Evolutionary conservation across 2,797 vertebrate species (phyloP).

Genomic region (Alca torda): DNA sequence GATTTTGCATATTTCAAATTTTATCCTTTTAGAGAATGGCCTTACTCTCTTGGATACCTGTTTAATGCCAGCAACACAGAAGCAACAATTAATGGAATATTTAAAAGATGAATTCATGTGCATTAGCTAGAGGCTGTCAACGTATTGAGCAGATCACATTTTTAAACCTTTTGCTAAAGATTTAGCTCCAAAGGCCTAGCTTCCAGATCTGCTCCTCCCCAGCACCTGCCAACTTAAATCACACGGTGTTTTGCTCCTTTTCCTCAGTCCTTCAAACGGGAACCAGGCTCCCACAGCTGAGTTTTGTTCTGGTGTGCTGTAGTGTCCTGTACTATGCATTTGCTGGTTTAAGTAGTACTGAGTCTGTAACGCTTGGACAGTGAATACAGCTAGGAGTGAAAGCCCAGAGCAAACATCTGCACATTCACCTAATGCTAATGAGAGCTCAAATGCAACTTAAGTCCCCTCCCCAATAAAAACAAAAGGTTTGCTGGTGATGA

Average conservation of each 20-base stretch:
- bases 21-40: not conserved
- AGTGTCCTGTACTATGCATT: not conserved
- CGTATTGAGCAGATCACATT: not conserved
- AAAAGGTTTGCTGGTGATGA: conserved; percentile 81
- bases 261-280: conserved; percentile 7
- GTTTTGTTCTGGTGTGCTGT: not conserved
- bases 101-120: not conserved
- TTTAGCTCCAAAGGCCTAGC: not conserved
- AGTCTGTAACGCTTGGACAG: not conserved
- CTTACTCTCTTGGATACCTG: not conserved
- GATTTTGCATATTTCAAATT: conserved; percentile 16
- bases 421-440: conserved; percentile 53
- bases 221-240: not conserved
- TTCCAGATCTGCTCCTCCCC: not conserved
- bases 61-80: not conserved
- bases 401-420: conserved; percentile 39
- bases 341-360: conserved; percentile 9
- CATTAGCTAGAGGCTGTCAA: not conserved
- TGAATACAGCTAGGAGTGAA: not conserved
- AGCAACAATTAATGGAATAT: not conserved
- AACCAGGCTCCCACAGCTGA: not conserved
- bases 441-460: conserved; percentile 66
- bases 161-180: not conserved
- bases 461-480: conserved; percentile 40
- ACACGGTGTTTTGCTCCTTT: not conserved